Conservation (phyloP, 2,113 vertebrate genomes). For the Muntiacus reevesi region DNA sequence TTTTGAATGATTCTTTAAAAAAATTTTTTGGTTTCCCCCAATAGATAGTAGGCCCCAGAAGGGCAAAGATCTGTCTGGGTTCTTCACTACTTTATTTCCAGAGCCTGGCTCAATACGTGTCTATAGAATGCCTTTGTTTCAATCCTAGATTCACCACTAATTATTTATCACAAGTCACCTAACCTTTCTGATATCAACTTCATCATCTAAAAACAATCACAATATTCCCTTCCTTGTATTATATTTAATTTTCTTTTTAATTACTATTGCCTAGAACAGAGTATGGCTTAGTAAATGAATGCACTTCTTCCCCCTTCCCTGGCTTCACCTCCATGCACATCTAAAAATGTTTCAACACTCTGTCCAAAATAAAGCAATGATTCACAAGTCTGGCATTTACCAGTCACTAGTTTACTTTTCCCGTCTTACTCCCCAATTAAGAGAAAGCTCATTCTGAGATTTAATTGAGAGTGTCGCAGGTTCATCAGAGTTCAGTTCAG, state of each 20-base stretch:
- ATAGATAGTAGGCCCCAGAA: neutral
- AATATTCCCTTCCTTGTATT: neutral
- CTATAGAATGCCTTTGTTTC: neutral
- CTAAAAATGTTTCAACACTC: conserved; percentile 40
- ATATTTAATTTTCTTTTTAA: neutral
- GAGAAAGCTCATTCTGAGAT: conserved; percentile 74
- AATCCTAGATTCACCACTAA: neutral
- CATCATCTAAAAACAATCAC: neutral
- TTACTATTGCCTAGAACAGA: neutral
- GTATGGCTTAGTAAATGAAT: neutral
- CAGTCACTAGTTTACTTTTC: conserved; percentile 59
- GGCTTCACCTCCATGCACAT: neutral
- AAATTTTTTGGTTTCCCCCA: neutral
- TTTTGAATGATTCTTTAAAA: neutral
- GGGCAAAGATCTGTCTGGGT: neutral
- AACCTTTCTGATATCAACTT: conserved; percentile 21
- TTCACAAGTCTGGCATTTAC: conserved; percentile 47
- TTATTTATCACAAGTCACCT: neutral
- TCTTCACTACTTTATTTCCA: neutral
- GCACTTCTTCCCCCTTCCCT: neutral
- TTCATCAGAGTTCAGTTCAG: conserved; percentile 73
- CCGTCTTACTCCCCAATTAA: conserved; percentile 64
- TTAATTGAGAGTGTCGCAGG: conserved; percentile 74
- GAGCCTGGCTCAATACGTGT: neutral
- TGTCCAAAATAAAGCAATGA: conserved; percentile 50